A percentile compares a stretch with the other conserved stretches of the same genome.
Evolutionary conservation across 2,113 vertebrate species (phyloP).

Genomic region (Tragelaphus scriptus): DNA sequence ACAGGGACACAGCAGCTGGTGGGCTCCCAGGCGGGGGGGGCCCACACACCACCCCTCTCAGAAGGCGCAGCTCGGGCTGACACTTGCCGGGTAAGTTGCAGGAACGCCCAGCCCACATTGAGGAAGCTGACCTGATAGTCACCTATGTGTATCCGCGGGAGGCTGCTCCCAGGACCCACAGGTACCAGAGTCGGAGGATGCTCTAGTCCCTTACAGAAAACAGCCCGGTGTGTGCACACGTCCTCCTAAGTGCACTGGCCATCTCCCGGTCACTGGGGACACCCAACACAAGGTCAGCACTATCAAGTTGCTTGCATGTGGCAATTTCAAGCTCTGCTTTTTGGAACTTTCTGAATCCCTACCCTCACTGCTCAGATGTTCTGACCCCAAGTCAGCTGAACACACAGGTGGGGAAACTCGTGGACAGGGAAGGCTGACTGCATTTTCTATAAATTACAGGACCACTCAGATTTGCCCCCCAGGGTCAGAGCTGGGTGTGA

Average conservation of each 20-base stretch:
- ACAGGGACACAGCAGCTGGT: fast-evolving
- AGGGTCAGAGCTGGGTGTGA: not conserved
- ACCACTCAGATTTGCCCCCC: not conserved
- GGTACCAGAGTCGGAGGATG: not conserved
- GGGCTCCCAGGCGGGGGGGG: fast-evolving
- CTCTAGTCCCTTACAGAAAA: not conserved
- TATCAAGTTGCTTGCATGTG: fast-evolving
- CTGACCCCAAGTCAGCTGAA: not conserved
- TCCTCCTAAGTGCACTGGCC: not conserved
- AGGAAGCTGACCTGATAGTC: not conserved
- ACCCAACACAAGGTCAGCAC: not conserved
- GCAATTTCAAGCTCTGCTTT: not conserved
- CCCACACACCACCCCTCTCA: not conserved
- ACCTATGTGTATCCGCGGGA: not conserved
- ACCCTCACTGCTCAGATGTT: not conserved
- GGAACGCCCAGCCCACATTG: fast-evolving
- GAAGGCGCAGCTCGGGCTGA: not conserved
- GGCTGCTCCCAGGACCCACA: not conserved
- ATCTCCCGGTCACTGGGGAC: not conserved
- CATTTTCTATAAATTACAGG: too few relatives aligned
- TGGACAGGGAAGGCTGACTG: not conserved
- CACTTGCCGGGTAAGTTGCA: too few relatives aligned
- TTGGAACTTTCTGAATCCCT: not conserved
- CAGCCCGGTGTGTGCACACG: not conserved
- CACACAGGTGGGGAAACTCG: not conserved